Conservation (phyloP, 2,113 vertebrate genomes). For the Gorilla gorilla region DNA sequence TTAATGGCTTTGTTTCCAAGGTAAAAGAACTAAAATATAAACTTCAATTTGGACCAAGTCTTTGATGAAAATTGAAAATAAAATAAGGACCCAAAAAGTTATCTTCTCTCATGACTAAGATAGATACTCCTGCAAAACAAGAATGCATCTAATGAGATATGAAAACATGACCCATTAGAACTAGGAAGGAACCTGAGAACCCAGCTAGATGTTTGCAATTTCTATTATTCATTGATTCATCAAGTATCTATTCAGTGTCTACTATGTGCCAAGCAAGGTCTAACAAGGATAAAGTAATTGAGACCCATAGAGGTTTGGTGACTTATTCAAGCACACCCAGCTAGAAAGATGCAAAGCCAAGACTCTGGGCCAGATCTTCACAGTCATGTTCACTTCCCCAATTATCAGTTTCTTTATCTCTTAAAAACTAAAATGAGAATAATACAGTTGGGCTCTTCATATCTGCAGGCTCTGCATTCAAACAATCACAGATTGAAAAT, state of each 20-base stretch:
- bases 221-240: not conserved
- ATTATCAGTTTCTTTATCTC: not conserved
- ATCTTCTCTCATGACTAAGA: not conserved
- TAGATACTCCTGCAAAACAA: not conserved
- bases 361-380: not conserved
- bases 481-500: not conserved
- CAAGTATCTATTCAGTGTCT: not conserved
- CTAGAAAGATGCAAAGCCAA: not conserved
- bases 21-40: slow-evolving; percentile 65
- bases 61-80: slow-evolving; percentile 42
- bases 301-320: not conserved
- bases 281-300: not conserved
- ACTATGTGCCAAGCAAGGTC: not conserved
- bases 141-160: not conserved
- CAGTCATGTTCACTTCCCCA: not conserved
- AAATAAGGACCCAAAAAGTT: not conserved
- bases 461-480: not conserved
- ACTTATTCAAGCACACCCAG: not conserved
- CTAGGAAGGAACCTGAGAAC: not conserved
- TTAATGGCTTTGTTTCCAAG: slow-evolving; percentile 70
- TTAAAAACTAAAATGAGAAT: not conserved
- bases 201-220: not conserved
- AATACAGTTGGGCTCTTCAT: not conserved
- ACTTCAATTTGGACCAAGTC: slow-evolving; percentile 13
- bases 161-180: not conserved